Base-by-base conservation (phyloP, 2,113 vertebrate species). In the Perccottus glenii region DNA sequence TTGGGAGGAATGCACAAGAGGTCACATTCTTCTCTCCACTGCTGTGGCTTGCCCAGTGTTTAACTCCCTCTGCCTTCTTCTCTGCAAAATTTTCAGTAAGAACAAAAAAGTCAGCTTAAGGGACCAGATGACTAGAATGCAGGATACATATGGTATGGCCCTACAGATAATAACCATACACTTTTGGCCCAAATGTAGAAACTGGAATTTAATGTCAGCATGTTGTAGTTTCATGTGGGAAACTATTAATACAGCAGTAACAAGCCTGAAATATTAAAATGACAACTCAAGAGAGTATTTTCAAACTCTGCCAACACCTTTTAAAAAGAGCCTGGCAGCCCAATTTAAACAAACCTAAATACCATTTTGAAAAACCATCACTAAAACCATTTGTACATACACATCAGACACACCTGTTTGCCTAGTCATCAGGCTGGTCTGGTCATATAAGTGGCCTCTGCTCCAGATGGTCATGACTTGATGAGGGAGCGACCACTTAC, bases 1-100 rank as follows among this genome's bases (percentile, higher is more conserved):
- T 89, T 82, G 77, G 87, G 84, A 82, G 85, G 87, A 91, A 91
- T 90, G 88, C 78, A 77, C 72, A 85, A 77, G 86, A 87, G 84
- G 85, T 90, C 84, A 86, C 89, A 90, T 92, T 89, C 87, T 88
- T 88, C 70, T 76, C 80, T 88, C 62, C 44, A 75, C 79, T 85
- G 86, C 85, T 86, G 80, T 78, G 78, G 85, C 80, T 85, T 87
- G 78, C 77, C 84, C 82, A 45, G 5, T 78, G 73, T 83, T 88
- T 72, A 83, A 81, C 85, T 83, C 79, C 67, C 62, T 74, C 67
- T 45, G 44, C 19, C 52, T 16, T 7, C 40, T 40, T 47, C 53
- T 27, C 55, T 45, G 75, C 66, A 83, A 84, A 86, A 85, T 60
- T 68, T 44, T 66, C 27, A 16, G 46, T 4, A 11, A 35, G 60